phyloP scores from a whole-genome alignment of 2,113 vertebrate species.

The Pelecanoides urinatrix region DNA sequence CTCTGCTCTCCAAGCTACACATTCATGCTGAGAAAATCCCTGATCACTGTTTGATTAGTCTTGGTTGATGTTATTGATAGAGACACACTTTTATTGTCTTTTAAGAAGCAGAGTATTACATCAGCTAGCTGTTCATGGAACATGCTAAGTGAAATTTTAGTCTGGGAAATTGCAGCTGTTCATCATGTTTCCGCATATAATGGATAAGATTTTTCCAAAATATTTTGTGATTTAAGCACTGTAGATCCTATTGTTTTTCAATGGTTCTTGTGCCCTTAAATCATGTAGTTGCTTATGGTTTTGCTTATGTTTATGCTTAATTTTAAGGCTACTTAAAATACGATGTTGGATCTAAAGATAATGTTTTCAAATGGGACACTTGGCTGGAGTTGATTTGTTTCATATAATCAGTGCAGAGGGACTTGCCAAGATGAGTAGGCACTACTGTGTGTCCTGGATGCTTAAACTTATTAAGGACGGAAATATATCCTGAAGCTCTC shows the following conservation, averaged over 20 bases:
- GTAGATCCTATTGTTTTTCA: background rate
- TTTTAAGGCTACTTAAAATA: background rate
- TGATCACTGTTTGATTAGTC: background rate
- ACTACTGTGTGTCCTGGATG: too few species aligned
- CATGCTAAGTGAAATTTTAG: background rate
- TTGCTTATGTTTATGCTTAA: background rate
- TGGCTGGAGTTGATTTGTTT: background rate
- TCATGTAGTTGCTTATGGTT: background rate
- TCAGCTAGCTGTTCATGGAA: background rate
- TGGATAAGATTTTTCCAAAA: background rate
- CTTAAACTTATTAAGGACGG: background rate
- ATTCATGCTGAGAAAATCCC: background rate
- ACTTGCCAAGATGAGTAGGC: background rate
- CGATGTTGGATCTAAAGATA: background rate
- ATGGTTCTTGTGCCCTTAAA: background rate
- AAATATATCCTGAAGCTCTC: background rate
- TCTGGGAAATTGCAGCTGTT: background rate
- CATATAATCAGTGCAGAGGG: background rate
- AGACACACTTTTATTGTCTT: background rate
- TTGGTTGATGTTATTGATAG: background rate
- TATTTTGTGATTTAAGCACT: background rate
- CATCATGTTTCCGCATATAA: background rate
- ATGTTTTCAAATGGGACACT: background rate
- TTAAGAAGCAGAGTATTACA: background rate
- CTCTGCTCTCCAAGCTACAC: background rate